These are phyloP conservation scores for Trogon melanurus DNA, from an alignment of 2,113 vertebrate genomes.

Conservation along the genomic window DNA sequence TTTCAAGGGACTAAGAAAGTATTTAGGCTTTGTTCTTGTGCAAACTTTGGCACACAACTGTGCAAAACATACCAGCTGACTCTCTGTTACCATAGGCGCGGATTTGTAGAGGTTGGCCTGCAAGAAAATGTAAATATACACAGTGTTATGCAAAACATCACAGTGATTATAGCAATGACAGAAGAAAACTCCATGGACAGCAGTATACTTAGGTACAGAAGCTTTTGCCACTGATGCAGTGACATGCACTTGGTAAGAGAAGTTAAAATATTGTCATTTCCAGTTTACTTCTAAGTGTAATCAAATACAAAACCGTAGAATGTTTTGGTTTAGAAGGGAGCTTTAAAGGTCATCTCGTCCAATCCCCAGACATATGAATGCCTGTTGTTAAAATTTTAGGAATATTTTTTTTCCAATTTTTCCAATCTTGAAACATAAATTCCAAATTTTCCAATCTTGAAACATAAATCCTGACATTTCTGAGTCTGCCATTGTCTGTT, in stretches of 20 bases:
- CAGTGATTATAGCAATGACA: not conserved
- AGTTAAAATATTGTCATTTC: not conserved
- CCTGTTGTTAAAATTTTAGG: not conserved
- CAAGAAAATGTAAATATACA: slow-evolving; percentile 45
- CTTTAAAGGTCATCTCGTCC: too few species aligned
- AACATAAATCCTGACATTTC: not conserved
- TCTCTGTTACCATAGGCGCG: slow-evolving; percentile 58
- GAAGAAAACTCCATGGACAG: not conserved
- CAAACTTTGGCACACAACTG: not conserved
- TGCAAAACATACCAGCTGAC: slow-evolving; percentile 71
- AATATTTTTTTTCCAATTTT: not conserved
- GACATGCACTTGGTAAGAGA: not conserved
- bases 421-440: too few species aligned
- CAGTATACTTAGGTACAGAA: not conserved
- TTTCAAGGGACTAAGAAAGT: not conserved
- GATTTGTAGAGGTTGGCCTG: slow-evolving; percentile 84
- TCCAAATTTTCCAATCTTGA: not conserved
- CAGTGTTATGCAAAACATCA: not conserved
- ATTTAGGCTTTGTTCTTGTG: not conserved
- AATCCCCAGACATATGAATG: not conserved
- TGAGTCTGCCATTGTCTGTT: not conserved
- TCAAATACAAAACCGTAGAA: not conserved
- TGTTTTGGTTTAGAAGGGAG: too few species aligned
- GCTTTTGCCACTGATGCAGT: not conserved
- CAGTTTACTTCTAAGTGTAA: not conserved